These are phyloP conservation scores for Orchesella cincta DNA, from an alignment of 1,140 invertebrate species.

Conservation along the genomic window DNA sequence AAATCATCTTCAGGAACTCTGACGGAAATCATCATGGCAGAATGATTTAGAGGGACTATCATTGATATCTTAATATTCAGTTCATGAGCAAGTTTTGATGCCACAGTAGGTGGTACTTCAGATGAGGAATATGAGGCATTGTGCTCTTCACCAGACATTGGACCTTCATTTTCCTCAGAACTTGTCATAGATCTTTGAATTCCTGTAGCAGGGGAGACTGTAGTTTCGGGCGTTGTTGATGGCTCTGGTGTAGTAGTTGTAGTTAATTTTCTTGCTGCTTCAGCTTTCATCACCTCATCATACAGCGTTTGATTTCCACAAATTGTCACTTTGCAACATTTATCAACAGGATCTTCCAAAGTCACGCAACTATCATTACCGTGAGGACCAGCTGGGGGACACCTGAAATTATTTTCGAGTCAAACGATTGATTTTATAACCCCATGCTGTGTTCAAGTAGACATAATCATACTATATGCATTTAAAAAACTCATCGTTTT, in stretches of 20 bases:
- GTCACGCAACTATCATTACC: conserved; percentile 69
- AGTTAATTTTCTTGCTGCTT: not conserved
- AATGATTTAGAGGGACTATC: conserved; percentile 44
- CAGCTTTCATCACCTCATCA: conserved; percentile 48
- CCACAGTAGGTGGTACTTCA: not conserved
- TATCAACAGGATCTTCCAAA: conserved; percentile 72
- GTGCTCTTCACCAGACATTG: not conserved
- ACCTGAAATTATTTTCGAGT: conserved; percentile 60
- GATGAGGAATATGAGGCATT: not conserved
- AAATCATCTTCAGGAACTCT: conserved; percentile 42
- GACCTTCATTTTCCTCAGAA: conserved; percentile 1
- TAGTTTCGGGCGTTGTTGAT: not conserved
- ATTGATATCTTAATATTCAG: conserved; percentile 33
- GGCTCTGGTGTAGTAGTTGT: not conserved
- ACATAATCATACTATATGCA: no score
- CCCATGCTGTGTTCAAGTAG: no score
- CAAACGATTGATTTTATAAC: no score
- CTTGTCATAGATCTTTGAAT: not conserved
- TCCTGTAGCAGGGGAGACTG: not conserved
- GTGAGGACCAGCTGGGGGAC: conserved; percentile 58
- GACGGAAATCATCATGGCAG: conserved; percentile 41
- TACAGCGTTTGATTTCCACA: conserved; percentile 47
- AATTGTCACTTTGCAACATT: conserved; percentile 73
- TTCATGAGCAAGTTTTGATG: not conserved
- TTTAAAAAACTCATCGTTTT: no score